A percentile compares a stretch with the other conserved stretches of the same genome.
These are phyloP conservation scores for Eriosoma lanigerum DNA, from an alignment of 1,140 invertebrate genomes.

Conservation along the genomic window DNA sequence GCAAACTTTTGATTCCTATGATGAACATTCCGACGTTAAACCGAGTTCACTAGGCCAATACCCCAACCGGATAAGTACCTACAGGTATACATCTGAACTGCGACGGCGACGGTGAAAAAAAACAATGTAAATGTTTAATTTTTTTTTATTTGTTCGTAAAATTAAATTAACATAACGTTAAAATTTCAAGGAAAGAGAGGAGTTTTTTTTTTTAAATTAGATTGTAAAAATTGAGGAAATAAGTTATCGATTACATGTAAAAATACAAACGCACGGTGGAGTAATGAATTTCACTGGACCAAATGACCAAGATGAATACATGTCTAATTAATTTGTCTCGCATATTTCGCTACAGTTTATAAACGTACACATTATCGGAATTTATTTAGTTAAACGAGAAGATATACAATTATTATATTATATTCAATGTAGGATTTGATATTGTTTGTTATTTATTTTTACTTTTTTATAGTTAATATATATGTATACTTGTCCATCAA, in stretches of 20 bases:
- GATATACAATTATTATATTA: not conserved
- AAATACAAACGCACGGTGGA: no score
- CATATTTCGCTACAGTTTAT: slow-evolving; percentile 14
- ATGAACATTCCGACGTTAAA: not conserved
- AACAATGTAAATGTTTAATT: no score
- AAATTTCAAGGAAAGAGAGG: no score
- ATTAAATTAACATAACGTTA: no score
- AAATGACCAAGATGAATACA: not conserved
- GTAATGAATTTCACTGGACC: not conserved
- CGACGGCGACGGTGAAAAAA: not conserved
- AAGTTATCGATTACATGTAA: no score
- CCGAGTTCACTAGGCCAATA: slow-evolving; percentile 46
- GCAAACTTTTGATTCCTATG: not conserved
- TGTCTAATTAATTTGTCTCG: slow-evolving; percentile 42
- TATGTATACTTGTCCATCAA: not conserved
- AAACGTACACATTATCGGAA: not conserved
- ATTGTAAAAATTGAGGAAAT: no score
- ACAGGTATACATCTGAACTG: not conserved
- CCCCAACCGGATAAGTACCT: not conserved
- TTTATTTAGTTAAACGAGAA: not conserved
- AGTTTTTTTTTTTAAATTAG: no score
- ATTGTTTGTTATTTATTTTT: not conserved
- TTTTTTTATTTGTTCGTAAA: no score
- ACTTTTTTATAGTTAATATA: no score
- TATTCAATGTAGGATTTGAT: not conserved